phyloP scores from a whole-genome alignment of 2,888 invertebrate species.

The Macropis europaea region DNA sequence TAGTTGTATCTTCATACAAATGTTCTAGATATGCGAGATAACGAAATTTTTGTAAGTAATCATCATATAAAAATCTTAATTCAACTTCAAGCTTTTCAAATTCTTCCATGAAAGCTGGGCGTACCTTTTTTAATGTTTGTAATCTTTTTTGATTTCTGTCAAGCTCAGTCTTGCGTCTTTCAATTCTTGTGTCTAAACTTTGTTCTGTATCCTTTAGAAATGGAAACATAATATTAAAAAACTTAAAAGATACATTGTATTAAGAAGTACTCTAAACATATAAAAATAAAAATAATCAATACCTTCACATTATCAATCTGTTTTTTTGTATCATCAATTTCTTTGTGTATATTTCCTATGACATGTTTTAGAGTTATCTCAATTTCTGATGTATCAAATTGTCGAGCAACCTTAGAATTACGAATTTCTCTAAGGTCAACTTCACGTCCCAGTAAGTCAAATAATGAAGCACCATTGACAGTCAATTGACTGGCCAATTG shows the following conservation, averaged over 20 bases:
- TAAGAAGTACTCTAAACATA: background rate
- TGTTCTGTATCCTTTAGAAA: conserved; percentile 88
- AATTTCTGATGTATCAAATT: conserved; percentile 91
- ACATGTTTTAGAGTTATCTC: conserved; percentile 90
- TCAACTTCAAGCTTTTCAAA: conserved; percentile 94
- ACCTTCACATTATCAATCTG: conserved; percentile 90
- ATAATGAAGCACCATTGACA: conserved; percentile 92
- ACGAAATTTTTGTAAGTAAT: conserved; percentile 93
- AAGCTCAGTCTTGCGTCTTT: conserved; percentile 93
- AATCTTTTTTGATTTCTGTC: conserved; percentile 96
- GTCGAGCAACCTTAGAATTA: conserved; percentile 88
- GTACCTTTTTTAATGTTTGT: conserved; percentile 95
- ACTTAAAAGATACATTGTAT: background rate
- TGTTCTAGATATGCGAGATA: conserved; percentile 94
- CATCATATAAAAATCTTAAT: conserved; percentile 90
- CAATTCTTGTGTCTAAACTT: conserved; percentile 94
- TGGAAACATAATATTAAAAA: background rate
- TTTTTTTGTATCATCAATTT: conserved; percentile 87
- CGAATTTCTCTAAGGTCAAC: conserved; percentile 89
- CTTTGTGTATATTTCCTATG: conserved; percentile 85
- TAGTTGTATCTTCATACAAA: conserved; percentile 90
- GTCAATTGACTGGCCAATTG: conserved; percentile 95
- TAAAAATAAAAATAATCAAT: background rate
- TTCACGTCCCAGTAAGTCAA: conserved; percentile 95
- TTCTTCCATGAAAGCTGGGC: conserved; percentile 98